Conservation (phyloP, 1,140 invertebrate species). For the Sitodiplosis mosellana region DNA sequence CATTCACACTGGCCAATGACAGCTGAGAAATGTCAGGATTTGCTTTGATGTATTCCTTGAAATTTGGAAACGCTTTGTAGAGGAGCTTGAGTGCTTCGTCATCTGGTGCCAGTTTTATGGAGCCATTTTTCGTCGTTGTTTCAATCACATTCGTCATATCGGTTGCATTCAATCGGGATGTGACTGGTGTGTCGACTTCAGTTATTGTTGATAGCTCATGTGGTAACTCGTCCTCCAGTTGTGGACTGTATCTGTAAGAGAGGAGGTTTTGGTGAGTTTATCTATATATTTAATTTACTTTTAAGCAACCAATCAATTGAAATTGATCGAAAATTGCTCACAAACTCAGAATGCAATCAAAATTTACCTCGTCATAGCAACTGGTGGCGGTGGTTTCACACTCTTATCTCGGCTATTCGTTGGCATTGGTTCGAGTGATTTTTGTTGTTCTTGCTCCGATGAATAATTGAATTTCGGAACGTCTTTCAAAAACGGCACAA, state of each 20-base stretch:
- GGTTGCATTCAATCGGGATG: slow-evolving; percentile 13
- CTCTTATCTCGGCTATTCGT: not conserved
- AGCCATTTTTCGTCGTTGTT: slow-evolving; percentile 9
- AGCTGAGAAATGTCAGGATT: not conserved
- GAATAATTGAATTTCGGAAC: slow-evolving; percentile 6
- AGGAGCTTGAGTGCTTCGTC: not conserved
- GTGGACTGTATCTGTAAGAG: slow-evolving; percentile 14
- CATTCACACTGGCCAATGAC: not conserved
- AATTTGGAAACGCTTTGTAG: not conserved
- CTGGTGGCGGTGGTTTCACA: slow-evolving; percentile 9
- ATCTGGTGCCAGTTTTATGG: slow-evolving; percentile 1
- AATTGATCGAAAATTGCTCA: not conserved
- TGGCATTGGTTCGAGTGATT: not conserved
- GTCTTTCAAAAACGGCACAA: slow-evolving; percentile 6
- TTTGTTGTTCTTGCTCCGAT: not conserved
- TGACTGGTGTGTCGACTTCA: slow-evolving; percentile 20
- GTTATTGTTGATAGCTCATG: slow-evolving; percentile 22
- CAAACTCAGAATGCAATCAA: not conserved
- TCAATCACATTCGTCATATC: not conserved
- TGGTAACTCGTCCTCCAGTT: slow-evolving; percentile 11
- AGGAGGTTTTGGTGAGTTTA: not conserved
- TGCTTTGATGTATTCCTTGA: not conserved
- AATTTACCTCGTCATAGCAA: slow-evolving; percentile 11
- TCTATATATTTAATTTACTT: not conserved
- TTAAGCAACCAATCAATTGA: not conserved